Evolutionary conservation across 2,888 invertebrate species (phyloP), one percentile per base, ranked within the genome.

Genomic region (Sussaba pulchella): DNA sequence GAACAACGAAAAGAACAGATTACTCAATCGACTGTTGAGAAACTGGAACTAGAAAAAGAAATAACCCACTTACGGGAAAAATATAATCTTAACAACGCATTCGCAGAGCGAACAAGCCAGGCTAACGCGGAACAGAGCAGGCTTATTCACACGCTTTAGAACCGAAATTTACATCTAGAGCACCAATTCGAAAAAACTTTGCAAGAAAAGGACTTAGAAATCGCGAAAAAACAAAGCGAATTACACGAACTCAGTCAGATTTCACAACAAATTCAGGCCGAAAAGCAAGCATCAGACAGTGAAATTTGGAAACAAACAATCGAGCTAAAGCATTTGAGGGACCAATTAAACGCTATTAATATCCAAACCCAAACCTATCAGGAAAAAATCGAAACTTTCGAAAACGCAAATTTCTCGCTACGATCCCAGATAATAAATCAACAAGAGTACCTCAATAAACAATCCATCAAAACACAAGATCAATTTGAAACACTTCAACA

Each of bases 381-480:
- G 8, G 17, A 73, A 50, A 64, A n/a, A 61, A 45, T 52, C 26
- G 19, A 9, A n/a, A 39, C 41, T 12, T 52, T 64, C n/a, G 64
- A 73, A 63, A 52, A 19, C 8, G 43, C 73, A 26, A 63, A 73
- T 12, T 36, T 50, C 24, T 5, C 73, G 14, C 39, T 63, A 50
- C 63, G 24, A 52, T 52, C n/a, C n/a, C n/a, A n/a, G n/a, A n/a
- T n/a, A n/a, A n/a, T n/a, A n/a, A n/a, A n/a, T n/a, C n/a, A n/a
- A 36, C 12, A 43, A 50, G 45, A 73, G 36, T 73, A 54, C 24
- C 63, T 63, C 24, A 52, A 50, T 2, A 73, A 64, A 63, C 50
- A 39, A 73, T 63, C 54, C 52, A 63, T 17, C 21, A 63, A 64
- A 10, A 63, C 73, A 8, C 73, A 43, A 73, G 54, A 73, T 63